Evolutionary conservation across 2,888 invertebrate species (phyloP).

Genomic region (Leucophora obtusa): DNA sequence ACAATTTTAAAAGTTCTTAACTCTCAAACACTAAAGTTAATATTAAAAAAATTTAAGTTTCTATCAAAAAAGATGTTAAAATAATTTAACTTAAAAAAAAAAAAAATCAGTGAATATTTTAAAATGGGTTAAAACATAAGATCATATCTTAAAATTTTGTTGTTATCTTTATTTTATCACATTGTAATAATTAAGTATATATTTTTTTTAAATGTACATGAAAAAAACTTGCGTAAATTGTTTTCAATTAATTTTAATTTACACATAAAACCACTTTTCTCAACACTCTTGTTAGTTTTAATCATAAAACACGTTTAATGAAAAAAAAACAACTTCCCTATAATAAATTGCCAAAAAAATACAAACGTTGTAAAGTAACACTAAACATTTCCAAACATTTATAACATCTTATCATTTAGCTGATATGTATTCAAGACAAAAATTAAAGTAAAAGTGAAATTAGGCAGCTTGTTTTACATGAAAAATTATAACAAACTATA

Average conservation of each 20-base stretch:
- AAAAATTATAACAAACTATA: slow-evolving; percentile 12
- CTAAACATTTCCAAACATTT: slow-evolving; percentile 32
- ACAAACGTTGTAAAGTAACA: slow-evolving; percentile 23
- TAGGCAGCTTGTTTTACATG: slow-evolving; percentile 13
- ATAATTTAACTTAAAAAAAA: too few relatives aligned
- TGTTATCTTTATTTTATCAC: not conserved
- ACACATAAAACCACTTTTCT: slow-evolving; percentile 59
- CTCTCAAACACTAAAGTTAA: too few relatives aligned
- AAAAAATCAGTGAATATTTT: too few relatives aligned
- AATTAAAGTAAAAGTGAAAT: slow-evolving; percentile 42
- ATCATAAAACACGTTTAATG: not conserved
- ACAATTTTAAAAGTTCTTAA: too few relatives aligned
- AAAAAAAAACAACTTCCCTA: slow-evolving; percentile 28
- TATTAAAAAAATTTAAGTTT: too few relatives aligned
- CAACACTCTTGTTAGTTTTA: not conserved
- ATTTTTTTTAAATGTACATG: not conserved
- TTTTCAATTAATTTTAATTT: slow-evolving; percentile 61
- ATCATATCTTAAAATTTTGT: too few relatives aligned
- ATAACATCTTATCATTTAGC: not conserved
- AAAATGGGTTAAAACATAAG: too few relatives aligned
- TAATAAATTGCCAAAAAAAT: slow-evolving; percentile 32
- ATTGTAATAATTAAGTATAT: not conserved
- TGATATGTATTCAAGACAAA: not conserved
- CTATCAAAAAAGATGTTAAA: too few relatives aligned
- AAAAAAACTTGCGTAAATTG: slow-evolving; percentile 46